phyloP scores from a whole-genome alignment of 2,888 invertebrate genomes.

The Nomada ferruginata region DNA sequence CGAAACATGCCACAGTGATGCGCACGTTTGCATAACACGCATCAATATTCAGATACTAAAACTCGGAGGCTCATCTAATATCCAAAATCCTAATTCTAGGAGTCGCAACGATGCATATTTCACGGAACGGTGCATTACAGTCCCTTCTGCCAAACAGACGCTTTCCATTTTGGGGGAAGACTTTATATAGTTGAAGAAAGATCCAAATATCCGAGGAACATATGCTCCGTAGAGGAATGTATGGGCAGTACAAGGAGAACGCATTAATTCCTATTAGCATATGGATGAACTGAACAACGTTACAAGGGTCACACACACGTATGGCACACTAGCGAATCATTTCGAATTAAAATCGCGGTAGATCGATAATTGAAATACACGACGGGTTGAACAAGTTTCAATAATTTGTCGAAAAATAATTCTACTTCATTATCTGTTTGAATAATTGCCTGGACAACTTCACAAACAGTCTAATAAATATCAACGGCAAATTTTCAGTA shows the following conservation, averaged over 20 bases:
- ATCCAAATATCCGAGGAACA: slow-evolving; percentile 27
- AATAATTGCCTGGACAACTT: background rate
- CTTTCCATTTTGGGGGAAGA: slow-evolving; percentile 15
- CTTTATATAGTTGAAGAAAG: background rate
- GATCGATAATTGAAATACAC: slow-evolving; percentile 47
- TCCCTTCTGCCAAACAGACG: background rate
- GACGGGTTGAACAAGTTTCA: background rate
- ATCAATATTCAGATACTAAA: slow-evolving; percentile 42
- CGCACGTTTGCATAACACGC: slow-evolving; percentile 37
- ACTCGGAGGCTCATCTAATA: slow-evolving; percentile 12
- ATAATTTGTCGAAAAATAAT: slow-evolving; percentile 29
- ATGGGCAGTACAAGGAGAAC: slow-evolving; percentile 36
- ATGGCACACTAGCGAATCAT: slow-evolving; percentile 19
- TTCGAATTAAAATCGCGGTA: slow-evolving; percentile 54
- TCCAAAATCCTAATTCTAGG: slow-evolving; percentile 5
- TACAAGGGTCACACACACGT: slow-evolving; percentile 34
- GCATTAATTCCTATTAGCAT: slow-evolving; percentile 65
- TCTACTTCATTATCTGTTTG: background rate
- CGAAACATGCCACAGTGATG: slow-evolving; percentile 1
- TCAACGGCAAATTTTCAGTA: too few species aligned
- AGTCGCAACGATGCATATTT: slow-evolving; percentile 3
- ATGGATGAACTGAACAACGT: slow-evolving; percentile 51
- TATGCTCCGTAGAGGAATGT: slow-evolving; percentile 22
- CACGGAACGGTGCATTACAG: background rate
- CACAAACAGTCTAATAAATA: too few species aligned